Base-by-base conservation (phyloP, 2,888 invertebrate species). In the Andrena minutula region DNA sequence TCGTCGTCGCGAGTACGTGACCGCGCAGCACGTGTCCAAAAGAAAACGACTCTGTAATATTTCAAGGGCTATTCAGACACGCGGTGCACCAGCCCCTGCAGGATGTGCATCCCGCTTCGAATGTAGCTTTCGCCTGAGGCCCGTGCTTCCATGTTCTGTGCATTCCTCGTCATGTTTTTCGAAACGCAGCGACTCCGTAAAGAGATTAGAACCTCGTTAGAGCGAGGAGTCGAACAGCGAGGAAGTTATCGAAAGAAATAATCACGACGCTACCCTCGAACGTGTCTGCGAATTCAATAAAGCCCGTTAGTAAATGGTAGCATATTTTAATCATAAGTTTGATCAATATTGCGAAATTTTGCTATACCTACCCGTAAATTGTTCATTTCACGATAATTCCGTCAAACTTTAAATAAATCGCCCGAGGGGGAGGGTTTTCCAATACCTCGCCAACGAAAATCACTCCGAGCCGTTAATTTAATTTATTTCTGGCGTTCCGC, bases 31-130 rank as follows among this genome's bases (percentile, higher is more conserved):
- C 83, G 82, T 70, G 81, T 81, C 65, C 63, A 28, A 47, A 82
- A 71, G 77, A 71, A 75, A 84, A 72, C 72, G 79, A 63, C 85
- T 74, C 61, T 64, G 81, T 82, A 85, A 88, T 88, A 86, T 88
- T 88, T 88, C 87, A 88, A 80, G 83, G 79, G 78, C 86, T 81
- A 85, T 86, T 86, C 85, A 77, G 77, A 75, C 83, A 79, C 75
- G 53, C 70, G 82, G 79, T 68, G 76, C 81, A 41, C 76, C 86
- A 71, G 75, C 78, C 71, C 65, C 68, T 28, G 47, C 72, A 75
- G 58, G 74, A 82, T 58, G 79, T 69, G 75, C 76, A 68, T 74
- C 76, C 56, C 58, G 61, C 77, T 76, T 32, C 74, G 28, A 75
- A 79, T 72, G 73, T 78, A 77, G 65, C 66, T 74, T 68, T 61